Evolutionary conservation across 2,797 vertebrate species (phyloP), one percentile per base, ranked within the genome.

Genomic region (Denticeps clupeoides): DNA sequence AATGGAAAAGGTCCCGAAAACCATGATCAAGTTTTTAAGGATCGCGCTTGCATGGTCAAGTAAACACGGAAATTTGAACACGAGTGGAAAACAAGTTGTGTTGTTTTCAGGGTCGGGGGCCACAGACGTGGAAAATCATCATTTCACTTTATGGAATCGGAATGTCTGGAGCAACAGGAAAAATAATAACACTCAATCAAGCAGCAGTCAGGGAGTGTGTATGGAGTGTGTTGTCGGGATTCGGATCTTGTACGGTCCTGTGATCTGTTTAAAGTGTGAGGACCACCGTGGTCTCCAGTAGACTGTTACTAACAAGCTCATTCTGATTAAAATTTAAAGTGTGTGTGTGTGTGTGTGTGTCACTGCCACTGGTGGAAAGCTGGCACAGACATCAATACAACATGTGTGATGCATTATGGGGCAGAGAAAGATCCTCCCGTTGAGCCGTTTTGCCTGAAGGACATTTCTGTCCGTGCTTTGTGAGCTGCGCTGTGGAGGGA

Each of bases 321-420:
- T 56, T 50, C 56, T 82, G 61, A 81, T 78, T 77, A 50, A 81
- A 78, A 77, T 50, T 78, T 76, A 64, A 71, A 72, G 62, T 68
- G n/a, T 12, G 26, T 55, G 27, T 35, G 42, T 18, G 47, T 22
- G n/a, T 29, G 16, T 23, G 19, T 35, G 40, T 21, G 46, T 46
- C 41, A 41, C 50, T 15, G 41, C 40, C 27, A 11, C 42, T 19
- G 31, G 38, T 46, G 43, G 21, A 38, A 38, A 47, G 52, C 56
- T 47, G 41, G 49, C 42, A 58, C 28, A 65, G 41, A 47, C 52
- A 59, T 41, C 23, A 15, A 38, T 47, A 13, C 49, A 47, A 55
- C 45, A 51, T 59, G 49, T 57, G 16, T 26, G 12, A 53, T 43
- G 51, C 60, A 69, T 62, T 64, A 63, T 68, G 58, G 51, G 47